A percentile compares a stretch with the other conserved stretches of the same genome.
Evolutionary conservation across 2,797 vertebrate genomes (phyloP).

Genomic region (Poeciliopsis infans): DNA sequence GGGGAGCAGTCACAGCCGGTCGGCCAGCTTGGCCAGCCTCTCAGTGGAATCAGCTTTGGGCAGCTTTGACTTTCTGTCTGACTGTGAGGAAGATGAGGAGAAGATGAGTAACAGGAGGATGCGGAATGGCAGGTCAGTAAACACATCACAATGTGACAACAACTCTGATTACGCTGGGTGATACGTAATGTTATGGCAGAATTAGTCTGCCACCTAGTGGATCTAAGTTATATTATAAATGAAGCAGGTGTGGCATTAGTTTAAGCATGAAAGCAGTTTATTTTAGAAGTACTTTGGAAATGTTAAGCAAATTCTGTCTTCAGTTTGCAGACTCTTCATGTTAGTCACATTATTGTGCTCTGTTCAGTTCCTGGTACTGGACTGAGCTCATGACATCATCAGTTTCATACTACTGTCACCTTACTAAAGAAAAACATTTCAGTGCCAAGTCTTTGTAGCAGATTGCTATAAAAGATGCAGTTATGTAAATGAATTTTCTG

Average conservation of each 20-base stretch:
- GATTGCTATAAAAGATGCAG: neutral
- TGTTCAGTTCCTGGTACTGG: too few relatives aligned
- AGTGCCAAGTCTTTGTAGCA: neutral
- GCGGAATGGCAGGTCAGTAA: conserved; percentile 68
- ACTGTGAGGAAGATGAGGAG: conserved; percentile 85
- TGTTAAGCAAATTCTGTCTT: neutral
- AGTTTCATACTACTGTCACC: neutral
- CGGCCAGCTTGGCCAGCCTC: conserved; percentile 90
- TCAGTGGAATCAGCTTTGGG: conserved; percentile 92
- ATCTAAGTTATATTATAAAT: neutral
- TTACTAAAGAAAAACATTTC: neutral
- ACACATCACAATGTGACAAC: neutral
- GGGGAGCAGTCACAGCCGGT: conserved; percentile 86
- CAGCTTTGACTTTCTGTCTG: conserved; percentile 95
- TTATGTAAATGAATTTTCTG: neutral
- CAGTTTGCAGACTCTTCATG: neutral
- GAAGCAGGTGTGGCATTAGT: neutral
- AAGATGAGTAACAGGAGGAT: conserved; percentile 48
- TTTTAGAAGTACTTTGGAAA: neutral
- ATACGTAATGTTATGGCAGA: neutral
- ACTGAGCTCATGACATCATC: neutral
- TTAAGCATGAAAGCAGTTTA: neutral
- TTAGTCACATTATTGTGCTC: too few relatives aligned
- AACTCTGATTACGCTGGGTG: neutral
- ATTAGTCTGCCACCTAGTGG: neutral